Evolutionary conservation across 2,888 invertebrate species (phyloP).

Genomic region (Drosophila cognata): DNA sequence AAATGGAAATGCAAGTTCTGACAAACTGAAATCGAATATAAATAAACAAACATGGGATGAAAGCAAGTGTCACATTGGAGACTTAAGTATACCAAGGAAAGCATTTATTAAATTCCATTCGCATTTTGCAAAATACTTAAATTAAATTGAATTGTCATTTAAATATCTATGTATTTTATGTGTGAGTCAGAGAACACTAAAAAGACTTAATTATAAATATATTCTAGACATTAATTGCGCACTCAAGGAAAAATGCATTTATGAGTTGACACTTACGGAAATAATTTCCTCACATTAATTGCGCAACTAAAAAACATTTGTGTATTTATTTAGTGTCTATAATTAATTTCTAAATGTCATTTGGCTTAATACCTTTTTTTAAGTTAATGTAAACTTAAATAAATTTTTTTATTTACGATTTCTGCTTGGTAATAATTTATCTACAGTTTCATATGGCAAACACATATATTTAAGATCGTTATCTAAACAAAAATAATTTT

Average conservation of each 20-base stretch:
- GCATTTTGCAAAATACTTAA: not conserved
- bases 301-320: slow-evolving; percentile 1
- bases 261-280: slow-evolving; percentile 13
- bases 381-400: not conserved
- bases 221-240: not conserved
- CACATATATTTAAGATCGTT: not conserved
- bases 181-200: slow-evolving; percentile 7
- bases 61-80: not conserved
- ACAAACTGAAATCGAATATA: slow-evolving; percentile 27
- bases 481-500: not conserved
- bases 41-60: slow-evolving; percentile 6
- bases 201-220: not conserved
- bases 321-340: not conserved
- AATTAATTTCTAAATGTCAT: slow-evolving; percentile 21
- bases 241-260: slow-evolving; percentile 11
- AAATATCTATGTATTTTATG: no score
- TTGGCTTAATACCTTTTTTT: slow-evolving; percentile 4
- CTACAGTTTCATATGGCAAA: not conserved
- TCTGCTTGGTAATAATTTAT: not conserved
- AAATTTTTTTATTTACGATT: not conserved
- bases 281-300: slow-evolving; percentile 9
- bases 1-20: slow-evolving; percentile 21
- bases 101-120: not conserved
- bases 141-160: not conserved
- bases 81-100: not conserved